A percentile compares a stretch with the other conserved stretches of the same genome.
phyloP scores from a whole-genome alignment of 2,113 vertebrate genomes.

The Melospiza georgiana region DNA sequence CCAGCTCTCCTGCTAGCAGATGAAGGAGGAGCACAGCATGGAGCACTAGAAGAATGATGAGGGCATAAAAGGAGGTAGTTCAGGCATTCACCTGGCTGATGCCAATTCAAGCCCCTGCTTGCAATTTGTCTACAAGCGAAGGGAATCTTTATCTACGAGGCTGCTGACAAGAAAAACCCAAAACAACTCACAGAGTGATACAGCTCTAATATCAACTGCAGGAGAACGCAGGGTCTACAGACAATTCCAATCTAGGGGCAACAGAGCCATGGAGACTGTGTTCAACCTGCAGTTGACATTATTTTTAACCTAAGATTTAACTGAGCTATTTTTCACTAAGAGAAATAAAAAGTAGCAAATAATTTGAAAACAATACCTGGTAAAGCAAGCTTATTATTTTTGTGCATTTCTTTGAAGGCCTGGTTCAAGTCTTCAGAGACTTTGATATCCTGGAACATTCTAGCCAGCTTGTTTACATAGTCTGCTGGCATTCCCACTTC shows the following conservation, averaged over 20 bases:
- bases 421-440: conserved; percentile 99
- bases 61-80: not conserved
- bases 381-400: conserved; percentile 97
- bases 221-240: not conserved
- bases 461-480: conserved; percentile 97
- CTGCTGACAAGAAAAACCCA: not conserved
- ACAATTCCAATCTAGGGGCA: not conserved
- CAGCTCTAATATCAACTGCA: not conserved
- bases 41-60: not conserved
- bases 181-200: not conserved
- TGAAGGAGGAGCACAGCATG: not conserved
- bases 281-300: not conserved
- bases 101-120: not conserved
- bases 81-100: not conserved
- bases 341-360: not conserved
- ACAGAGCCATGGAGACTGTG: not conserved
- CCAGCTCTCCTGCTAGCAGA: not conserved
- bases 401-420: conserved; percentile 99
- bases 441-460: conserved; percentile 99
- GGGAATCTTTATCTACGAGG: not conserved
- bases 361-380: conserved; percentile 81
- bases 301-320: not conserved
- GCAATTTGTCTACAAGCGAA: not conserved
- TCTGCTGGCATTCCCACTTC: conserved; percentile 99
- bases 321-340: not conserved